Conservation (phyloP, 2,113 vertebrate species). For the Alexandromys fortis region DNA sequence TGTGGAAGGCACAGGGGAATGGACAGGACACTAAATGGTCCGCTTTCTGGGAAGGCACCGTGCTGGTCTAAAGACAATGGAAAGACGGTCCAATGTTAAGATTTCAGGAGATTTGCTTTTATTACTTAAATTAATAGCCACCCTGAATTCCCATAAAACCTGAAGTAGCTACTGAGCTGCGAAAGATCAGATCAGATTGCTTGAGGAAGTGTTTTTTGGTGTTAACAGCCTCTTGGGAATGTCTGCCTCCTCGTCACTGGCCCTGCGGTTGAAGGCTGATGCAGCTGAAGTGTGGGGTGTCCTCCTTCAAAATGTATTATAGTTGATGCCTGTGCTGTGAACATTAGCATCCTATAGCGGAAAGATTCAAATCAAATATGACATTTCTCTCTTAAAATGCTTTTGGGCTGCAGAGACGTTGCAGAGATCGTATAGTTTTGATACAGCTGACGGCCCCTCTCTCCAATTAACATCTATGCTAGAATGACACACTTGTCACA, state of each 20-base stretch:
- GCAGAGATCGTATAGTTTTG: neutral
- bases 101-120: constrained; percentile 57
- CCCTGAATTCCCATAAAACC: constrained; percentile 57
- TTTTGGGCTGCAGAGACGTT: constrained; percentile 25
- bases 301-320: constrained; percentile 71
- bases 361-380: constrained; percentile 66
- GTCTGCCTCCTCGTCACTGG: constrained; percentile 1
- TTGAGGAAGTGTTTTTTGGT: constrained; percentile 58
- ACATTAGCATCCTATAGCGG: neutral
- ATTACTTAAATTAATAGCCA: constrained; percentile 60
- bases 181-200: constrained; percentile 34
- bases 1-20: constrained; percentile 30
- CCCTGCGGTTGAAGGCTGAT: constrained; percentile 39
- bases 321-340: constrained; percentile 40
- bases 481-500: neutral
- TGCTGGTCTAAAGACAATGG: constrained; percentile 34
- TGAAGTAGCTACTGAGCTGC: constrained; percentile 46
- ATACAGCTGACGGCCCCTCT: neutral
- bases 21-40: neutral
- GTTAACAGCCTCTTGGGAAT: constrained; percentile 44
- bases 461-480: neutral
- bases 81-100: neutral
- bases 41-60: neutral
- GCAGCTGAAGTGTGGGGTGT: constrained; percentile 46
- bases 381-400: constrained; percentile 52